phyloP scores from a whole-genome alignment of 2,888 invertebrate species.

The Himalopsyche kuldschensis region DNA sequence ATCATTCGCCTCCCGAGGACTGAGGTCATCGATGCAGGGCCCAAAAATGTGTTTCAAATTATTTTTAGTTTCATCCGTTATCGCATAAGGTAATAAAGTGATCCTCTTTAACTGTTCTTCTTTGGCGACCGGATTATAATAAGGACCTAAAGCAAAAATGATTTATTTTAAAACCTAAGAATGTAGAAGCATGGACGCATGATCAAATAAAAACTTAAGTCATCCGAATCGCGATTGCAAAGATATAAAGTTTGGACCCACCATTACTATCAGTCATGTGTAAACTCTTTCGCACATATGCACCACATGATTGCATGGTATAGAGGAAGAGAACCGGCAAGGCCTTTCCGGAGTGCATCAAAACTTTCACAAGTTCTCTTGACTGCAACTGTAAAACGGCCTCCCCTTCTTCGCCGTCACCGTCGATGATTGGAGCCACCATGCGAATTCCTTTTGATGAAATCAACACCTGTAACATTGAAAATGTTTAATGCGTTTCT shows the following conservation, averaged over 20 bases:
- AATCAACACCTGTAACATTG: slow-evolving; percentile 54
- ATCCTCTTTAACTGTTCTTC: slow-evolving; percentile 74
- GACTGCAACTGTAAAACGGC: slow-evolving; percentile 69
- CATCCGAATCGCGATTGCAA: neutral
- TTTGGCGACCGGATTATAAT: slow-evolving; percentile 64
- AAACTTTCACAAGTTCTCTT: slow-evolving; percentile 71
- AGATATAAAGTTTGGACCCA: slow-evolving; percentile 38
- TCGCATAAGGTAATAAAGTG: slow-evolving; percentile 71
- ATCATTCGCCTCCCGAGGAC: slow-evolving; percentile 76
- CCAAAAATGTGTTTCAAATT: slow-evolving; percentile 68
- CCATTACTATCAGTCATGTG: slow-evolving; percentile 67
- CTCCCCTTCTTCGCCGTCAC: slow-evolving; percentile 57
- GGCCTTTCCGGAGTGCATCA: slow-evolving; percentile 75
- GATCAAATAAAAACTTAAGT: neutral
- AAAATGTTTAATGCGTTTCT: too few relatives aligned
- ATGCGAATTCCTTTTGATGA: slow-evolving; percentile 64
- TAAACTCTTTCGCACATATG: slow-evolving; percentile 68
- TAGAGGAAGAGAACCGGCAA: slow-evolving; percentile 82
- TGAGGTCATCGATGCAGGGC: slow-evolving; percentile 67
- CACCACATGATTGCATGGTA: slow-evolving; percentile 68
- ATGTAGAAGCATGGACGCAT: neutral
- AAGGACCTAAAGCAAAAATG: slow-evolving; percentile 51
- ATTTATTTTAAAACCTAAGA: neutral
- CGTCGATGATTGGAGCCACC: slow-evolving; percentile 57
- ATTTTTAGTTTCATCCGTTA: slow-evolving; percentile 67